Evolutionary conservation across 2,888 invertebrate species (phyloP), one percentile per base, ranked within the genome.

Genomic region (Diadegma fenestrale): DNA sequence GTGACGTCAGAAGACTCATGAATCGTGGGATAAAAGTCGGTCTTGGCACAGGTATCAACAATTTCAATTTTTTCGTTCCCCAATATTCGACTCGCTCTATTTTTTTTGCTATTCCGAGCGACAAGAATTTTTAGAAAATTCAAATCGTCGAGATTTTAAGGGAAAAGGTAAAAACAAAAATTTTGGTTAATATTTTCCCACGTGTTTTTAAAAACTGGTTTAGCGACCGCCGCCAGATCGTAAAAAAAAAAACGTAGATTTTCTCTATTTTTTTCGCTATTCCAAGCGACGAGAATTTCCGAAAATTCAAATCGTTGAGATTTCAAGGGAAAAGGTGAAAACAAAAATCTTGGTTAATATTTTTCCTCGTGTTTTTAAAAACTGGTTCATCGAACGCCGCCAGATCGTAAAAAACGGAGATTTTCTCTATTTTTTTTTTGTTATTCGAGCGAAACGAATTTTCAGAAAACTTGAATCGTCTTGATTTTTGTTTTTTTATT

Each of bases 11-110:
- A 83, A 95, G 95, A 77, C 94, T 98, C 14, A 93, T 96, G 51
- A 92, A 95, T 14, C 94, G 94, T 66, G 96, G 96, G 3, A 93
- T 98, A 30, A 96, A 95, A 91, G 96, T 98, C 79, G 98, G 98
- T 8, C 94, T 98, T 63, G 98, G 98, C 88, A 98, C 98, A 92
- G 98, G 98, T 98, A 88, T 26, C 14, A 19, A 22, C 6, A 54
- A 2, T 19, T 22, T 10, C 2, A 22, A 1, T 10, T 51, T 26
- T 4, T 8, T 7, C n/a, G n/a, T 58, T 58, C 5, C 6, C 6
- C 2, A 33, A 33, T 33, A 6, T 6, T 3, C 10, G 6, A 48
- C 2, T 51, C 19, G 14, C n/a, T n/a, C n/a, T n/a, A n/a, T n/a
- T n/a, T n/a, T n/a, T n/a, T n/a, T n/a, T n/a, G n/a, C n/a, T n/a